Base-by-base conservation (phyloP, 92 coral and sea anemone genomes). In the Porites evermanni region DNA sequence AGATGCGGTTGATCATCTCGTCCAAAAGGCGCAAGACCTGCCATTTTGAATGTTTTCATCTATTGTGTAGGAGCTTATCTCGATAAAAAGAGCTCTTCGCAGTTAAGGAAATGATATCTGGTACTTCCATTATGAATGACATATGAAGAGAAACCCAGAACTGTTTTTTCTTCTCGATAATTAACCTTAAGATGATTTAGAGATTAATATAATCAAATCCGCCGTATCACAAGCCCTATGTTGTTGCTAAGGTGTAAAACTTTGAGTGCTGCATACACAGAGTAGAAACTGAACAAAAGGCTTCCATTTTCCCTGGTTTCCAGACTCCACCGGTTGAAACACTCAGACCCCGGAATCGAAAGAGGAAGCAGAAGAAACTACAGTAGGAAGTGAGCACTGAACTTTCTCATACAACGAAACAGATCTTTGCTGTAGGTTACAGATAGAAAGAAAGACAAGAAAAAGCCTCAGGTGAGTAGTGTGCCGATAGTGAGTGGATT, bases 1-100 rank as follows among this genome's bases (percentile, higher is more conserved):
- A 94, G 82, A 32, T 82, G 74, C 14, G 98, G 98, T 65, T 94
- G 98, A 56, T 94, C 98, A 80, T 94, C 98, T 84, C 95, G 91
- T 68, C 98, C 98, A 72, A 94, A 94, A 8, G 98, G 98, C 1
- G 98, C 98, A 77, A 79, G 73, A n/a, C 95, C 93, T 65, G 98
- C 90, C 98, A 94, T 94, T 67, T 65, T 83, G 64, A 74, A 51
- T 9, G 4, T 29, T 59, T 70, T 82, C 18, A 67, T 14, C 64
- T 75, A 53, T 64, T 16, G 8, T 12, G 21, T 38, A 51, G 5
- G 16, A 70, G 51, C 73, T 69, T 64, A 10, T 58, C 61, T 76
- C 51, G n/a, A 5, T 1, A 54, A 23, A 76, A 56, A 4, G 54
- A 58, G 67, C 54, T 78, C 20, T 29, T 44, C 20, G 32, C 7